These are phyloP conservation scores for Megaustenia siamemsis DNA, from an alignment of 2,888 invertebrate species.

Conservation along the genomic window DNA sequence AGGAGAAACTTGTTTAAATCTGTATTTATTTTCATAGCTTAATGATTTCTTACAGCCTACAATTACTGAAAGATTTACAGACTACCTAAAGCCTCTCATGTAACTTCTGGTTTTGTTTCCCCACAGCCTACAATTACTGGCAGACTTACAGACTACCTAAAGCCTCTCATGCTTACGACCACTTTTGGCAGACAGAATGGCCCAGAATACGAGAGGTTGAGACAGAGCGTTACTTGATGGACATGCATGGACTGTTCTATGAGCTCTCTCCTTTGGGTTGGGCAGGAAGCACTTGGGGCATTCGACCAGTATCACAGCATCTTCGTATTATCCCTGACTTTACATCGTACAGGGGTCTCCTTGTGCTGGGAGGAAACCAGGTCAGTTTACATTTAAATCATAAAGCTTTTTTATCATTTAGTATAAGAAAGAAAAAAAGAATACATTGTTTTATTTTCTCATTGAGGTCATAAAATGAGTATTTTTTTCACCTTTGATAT, in stretches of 20 bases:
- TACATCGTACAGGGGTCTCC: conserved; percentile 59
- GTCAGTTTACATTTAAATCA: conserved; percentile 37
- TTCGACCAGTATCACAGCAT: conserved; percentile 59
- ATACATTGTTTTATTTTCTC: no score
- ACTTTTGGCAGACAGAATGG: conserved; percentile 63
- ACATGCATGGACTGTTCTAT: conserved; percentile 61
- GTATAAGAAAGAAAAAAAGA: no score
- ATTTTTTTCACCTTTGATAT: no score
- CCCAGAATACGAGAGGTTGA: conserved; percentile 61
- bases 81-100: conserved; percentile 62
- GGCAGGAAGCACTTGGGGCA: conserved; percentile 61
- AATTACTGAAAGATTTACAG: conserved; percentile 60
- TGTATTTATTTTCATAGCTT: neutral
- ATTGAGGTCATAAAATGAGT: no score
- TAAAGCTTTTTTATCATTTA: no score
- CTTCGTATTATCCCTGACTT: conserved; percentile 61
- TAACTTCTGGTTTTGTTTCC: no score
- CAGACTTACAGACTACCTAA: conserved; percentile 63
- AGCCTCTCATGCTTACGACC: conserved; percentile 61
- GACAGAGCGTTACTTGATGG: conserved; percentile 61
- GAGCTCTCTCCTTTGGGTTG: conserved; percentile 62
- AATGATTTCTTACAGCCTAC: conserved; percentile 42
- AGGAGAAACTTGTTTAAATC: no score
- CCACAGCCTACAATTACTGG: conserved; percentile 53
- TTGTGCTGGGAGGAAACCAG: conserved; percentile 62